Conservation (phyloP, 1,140 invertebrate species). For the Nasonia vitripennis region DNA sequence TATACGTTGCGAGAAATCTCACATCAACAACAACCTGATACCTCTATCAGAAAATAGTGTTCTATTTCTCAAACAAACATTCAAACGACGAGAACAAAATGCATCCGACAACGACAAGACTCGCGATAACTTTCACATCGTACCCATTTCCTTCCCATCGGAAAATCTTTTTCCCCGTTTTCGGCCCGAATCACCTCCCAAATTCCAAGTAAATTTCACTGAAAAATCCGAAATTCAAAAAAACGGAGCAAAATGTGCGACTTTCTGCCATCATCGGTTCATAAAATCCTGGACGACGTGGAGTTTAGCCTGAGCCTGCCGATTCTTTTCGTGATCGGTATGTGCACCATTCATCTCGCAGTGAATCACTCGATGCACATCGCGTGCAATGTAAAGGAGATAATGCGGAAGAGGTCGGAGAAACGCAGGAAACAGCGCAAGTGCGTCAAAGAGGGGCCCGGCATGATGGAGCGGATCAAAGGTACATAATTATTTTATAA, state of each 20-base stretch:
- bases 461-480: not conserved
- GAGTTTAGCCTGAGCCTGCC: not conserved
- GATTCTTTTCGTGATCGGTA: not conserved
- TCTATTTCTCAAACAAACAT: too few species aligned
- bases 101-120: not conserved
- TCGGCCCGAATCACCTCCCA: not conserved
- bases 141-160: not conserved
- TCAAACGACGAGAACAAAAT: not conserved
- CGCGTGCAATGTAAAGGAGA: not conserved
- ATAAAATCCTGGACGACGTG: not conserved
- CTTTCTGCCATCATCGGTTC: not conserved
- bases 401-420: not conserved
- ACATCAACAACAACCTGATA: too few species aligned
- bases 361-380: not conserved
- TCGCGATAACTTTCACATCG: not conserved
- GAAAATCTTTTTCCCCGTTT: not conserved
- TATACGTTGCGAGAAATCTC: too few species aligned
- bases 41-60: too few species aligned
- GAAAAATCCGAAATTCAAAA: too few species aligned
- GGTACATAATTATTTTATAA: too few species aligned
- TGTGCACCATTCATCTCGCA: not conserved
- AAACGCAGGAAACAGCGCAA: not conserved
- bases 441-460: too few species aligned
- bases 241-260: slow-evolving; percentile 23
- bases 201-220: not conserved